phyloP scores from a whole-genome alignment of 2,113 vertebrate species.

The Thinocorus orbignyianus region DNA sequence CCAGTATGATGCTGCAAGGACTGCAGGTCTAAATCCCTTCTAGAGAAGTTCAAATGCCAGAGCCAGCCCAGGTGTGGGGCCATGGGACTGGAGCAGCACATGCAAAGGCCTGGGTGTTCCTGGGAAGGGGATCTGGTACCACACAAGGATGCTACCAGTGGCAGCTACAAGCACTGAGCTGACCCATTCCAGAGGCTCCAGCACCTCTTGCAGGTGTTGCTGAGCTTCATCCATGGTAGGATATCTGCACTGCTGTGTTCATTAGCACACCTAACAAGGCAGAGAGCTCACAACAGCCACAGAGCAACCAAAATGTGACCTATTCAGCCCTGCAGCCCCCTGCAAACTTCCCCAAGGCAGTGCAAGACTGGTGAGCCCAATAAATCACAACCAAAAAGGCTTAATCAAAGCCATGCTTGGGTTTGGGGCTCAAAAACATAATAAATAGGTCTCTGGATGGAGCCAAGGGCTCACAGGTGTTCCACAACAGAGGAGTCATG shows the following conservation, averaged over 20 bases:
- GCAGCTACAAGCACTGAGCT: background rate
- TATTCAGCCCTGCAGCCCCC: background rate
- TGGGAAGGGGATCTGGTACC: accelerated
- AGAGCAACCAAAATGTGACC: background rate
- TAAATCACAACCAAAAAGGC: background rate
- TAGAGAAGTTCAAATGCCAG: background rate
- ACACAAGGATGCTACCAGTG: too few species aligned
- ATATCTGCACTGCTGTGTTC: background rate
- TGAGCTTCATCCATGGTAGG: background rate
- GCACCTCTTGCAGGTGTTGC: background rate
- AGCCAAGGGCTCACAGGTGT: background rate
- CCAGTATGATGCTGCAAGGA: background rate
- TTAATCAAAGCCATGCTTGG: background rate
- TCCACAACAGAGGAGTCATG: background rate
- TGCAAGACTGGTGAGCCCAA: background rate
- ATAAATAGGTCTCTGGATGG: background rate
- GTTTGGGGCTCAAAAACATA: background rate
- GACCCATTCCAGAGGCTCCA: background rate
- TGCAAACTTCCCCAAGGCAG: background rate
- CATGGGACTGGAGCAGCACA: background rate
- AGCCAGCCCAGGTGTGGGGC: background rate
- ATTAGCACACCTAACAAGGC: background rate
- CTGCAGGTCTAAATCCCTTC: background rate
- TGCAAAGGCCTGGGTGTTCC: background rate
- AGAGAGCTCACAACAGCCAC: background rate